These are phyloP conservation scores for Raja brachyura DNA, from an alignment of 2,113 vertebrate genomes.

Conservation along the genomic window DNA sequence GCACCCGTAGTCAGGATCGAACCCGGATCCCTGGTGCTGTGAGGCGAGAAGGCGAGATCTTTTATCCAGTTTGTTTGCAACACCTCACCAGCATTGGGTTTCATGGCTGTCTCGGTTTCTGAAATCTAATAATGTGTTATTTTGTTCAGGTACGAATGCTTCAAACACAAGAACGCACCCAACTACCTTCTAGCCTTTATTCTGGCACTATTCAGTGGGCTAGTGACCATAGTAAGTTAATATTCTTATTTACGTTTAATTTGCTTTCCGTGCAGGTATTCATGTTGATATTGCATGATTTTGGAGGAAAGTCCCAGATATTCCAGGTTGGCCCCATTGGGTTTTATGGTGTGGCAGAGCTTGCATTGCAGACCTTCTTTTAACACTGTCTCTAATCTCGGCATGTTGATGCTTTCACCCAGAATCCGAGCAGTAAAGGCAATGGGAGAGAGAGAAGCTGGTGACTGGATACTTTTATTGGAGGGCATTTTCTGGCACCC, in stretches of 20 bases:
- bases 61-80: not conserved
- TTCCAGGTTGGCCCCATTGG: not conserved
- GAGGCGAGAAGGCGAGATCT: too few species aligned
- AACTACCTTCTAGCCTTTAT: constrained; percentile 72
- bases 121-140: constrained; percentile 13
- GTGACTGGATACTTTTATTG: not conserved
- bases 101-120: not conserved
- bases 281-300: not conserved
- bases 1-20: too few species aligned
- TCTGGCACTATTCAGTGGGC: constrained; percentile 78
- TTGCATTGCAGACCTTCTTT: not conserved
- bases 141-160: constrained; percentile 83
- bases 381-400: not conserved
- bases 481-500: not conserved
- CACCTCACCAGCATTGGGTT: not conserved
- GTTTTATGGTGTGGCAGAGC: not conserved
- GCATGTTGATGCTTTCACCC: not conserved
- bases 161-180: constrained; percentile 79
- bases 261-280: constrained; percentile 9
- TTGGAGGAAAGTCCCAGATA: not conserved
- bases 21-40: too few species aligned
- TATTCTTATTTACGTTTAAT: constrained; percentile 41
- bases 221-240: constrained; percentile 84
- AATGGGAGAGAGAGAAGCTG: not conserved
- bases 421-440: not conserved